Evolutionary conservation across 2,888 invertebrate genomes (phyloP).

Genomic region (Drosophila multiciliata): DNA sequence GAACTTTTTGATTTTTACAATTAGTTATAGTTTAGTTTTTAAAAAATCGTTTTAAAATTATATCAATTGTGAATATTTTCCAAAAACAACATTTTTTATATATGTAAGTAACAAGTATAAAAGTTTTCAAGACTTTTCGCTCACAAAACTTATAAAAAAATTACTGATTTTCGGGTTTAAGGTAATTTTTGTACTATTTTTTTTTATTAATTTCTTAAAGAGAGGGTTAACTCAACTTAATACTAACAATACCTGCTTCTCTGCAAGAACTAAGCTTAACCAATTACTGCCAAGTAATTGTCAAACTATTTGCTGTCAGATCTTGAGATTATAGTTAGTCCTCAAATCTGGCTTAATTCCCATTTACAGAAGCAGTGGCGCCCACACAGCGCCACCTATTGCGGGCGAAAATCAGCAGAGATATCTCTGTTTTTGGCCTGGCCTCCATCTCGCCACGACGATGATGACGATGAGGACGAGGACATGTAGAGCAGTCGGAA

Average conservation of each 20-base stretch:
- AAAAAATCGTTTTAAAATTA: background rate
- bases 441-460: background rate
- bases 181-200: background rate
- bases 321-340: background rate
- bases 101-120: background rate
- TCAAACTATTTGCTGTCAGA: background rate
- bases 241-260: background rate
- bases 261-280: background rate
- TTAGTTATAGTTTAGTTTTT: background rate
- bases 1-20: background rate
- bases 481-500: conserved; percentile 21
- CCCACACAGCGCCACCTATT: conserved; percentile 34
- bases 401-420: conserved; percentile 33
- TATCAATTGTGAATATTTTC: background rate
- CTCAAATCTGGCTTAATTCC: background rate
- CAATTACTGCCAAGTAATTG: background rate
- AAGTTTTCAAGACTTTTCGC: background rate
- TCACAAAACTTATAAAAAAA: background rate
- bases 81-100: background rate
- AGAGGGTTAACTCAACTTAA: background rate
- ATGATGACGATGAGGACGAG: conserved; percentile 13
- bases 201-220: background rate
- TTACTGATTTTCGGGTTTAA: background rate
- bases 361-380: conserved; percentile 39
- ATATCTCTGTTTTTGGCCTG: conserved; percentile 26